phyloP scores from a whole-genome alignment of 1,140 invertebrate species.

The Dreissena polymorpha region DNA sequence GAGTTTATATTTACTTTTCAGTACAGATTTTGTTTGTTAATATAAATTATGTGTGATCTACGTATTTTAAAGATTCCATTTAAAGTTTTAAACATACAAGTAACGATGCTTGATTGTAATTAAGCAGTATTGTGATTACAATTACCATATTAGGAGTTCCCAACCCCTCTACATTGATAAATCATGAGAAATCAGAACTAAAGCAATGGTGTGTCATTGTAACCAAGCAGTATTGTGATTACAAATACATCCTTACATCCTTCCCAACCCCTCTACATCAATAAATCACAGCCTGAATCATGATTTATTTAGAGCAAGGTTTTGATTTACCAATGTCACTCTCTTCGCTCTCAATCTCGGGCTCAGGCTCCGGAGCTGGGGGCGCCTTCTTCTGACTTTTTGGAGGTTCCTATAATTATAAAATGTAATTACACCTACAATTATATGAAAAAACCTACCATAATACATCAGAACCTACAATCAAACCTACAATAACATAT shows the following conservation, averaged over 20 bases:
- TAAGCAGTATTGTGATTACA: not conserved
- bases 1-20: too few species aligned
- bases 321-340: constrained; percentile 72
- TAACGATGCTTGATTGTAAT: not conserved
- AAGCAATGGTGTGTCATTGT: not conserved
- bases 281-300: not conserved
- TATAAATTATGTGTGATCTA: too few species aligned
- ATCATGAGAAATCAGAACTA: not conserved
- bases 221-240: not conserved
- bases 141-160: not conserved
- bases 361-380: constrained; percentile 60
- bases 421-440: not conserved
- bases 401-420: constrained; percentile 55
- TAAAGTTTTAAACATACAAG: too few species aligned
- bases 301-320: not conserved
- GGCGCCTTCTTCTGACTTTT: constrained; percentile 30
- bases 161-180: not conserved
- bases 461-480: too few species aligned
- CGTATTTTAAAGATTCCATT: too few species aligned
- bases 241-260: not conserved
- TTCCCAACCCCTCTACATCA: not conserved
- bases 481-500: too few species aligned
- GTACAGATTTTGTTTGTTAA: too few species aligned
- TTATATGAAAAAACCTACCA: too few species aligned
- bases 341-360: constrained; percentile 69